Evolutionary conservation across 2,113 vertebrate genomes (phyloP).

Genomic region (Eurystomus gularis): DNA sequence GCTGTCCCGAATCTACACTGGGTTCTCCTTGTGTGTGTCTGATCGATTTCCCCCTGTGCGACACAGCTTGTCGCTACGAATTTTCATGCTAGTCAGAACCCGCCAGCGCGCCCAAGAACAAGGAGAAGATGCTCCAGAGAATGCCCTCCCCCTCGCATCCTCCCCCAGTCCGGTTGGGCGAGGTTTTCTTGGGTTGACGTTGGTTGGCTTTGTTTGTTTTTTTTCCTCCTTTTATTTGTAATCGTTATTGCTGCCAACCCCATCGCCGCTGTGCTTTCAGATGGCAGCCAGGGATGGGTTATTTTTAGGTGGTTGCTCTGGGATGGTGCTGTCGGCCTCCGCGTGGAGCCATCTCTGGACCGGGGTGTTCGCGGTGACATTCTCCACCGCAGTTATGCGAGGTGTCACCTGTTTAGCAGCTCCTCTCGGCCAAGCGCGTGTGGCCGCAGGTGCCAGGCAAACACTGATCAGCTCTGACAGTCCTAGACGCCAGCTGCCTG

Average conservation of each 20-base stretch:
- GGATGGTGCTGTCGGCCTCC: background rate
- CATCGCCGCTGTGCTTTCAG: accelerated
- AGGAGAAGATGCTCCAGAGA: slow-evolving; percentile 59
- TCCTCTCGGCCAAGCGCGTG: slow-evolving; percentile 66
- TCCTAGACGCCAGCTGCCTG: slow-evolving; percentile 80
- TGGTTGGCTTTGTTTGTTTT: background rate
- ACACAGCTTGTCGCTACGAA: slow-evolving; percentile 97
- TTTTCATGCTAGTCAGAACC: slow-evolving; percentile 89
- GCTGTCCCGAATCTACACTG: slow-evolving; percentile 95
- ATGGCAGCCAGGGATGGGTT: background rate
- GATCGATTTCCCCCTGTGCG: slow-evolving; percentile 94
- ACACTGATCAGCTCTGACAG: slow-evolving; percentile 88
- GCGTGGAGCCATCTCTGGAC: slow-evolving; percentile 38
- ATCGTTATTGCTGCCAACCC: background rate
- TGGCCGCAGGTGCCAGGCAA: slow-evolving; percentile 85
- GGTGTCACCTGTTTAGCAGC: slow-evolving; percentile 87
- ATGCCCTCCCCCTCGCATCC: slow-evolving; percentile 22
- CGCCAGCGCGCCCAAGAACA: slow-evolving; percentile 80
- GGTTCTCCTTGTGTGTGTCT: slow-evolving; percentile 95
- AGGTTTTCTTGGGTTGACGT: slow-evolving; percentile 31
- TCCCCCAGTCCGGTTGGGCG: background rate
- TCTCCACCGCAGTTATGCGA: slow-evolving; percentile 29
- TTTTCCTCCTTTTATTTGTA: background rate
- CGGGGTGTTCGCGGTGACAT: slow-evolving; percentile 19
- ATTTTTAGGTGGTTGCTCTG: slow-evolving; percentile 6